Percentiles rank a stretch among this genome's conserved stretches.
phyloP scores from a whole-genome alignment of 2,888 invertebrate species.

The Lingula anatina region DNA sequence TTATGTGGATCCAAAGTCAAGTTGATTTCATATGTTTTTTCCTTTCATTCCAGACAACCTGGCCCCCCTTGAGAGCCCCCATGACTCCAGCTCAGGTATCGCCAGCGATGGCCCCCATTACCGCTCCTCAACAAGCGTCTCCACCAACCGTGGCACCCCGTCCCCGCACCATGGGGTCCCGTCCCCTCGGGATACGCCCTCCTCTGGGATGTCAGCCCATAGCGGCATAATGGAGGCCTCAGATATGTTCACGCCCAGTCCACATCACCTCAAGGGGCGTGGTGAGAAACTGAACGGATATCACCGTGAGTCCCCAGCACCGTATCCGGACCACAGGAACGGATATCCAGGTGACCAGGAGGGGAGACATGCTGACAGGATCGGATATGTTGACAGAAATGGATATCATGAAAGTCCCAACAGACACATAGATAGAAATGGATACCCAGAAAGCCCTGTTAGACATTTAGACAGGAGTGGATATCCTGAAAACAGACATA shows the following conservation, averaged over 20 bases:
- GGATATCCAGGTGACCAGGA: too few relatives aligned
- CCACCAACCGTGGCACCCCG: conserved; percentile 23
- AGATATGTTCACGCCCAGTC: too few relatives aligned
- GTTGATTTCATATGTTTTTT: conserved; percentile 1
- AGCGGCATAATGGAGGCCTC: too few relatives aligned
- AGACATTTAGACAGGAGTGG: too few relatives aligned
- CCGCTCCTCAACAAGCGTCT: conserved; percentile 14
- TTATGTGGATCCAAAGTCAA: not conserved
- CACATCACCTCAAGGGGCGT: conserved; percentile 3
- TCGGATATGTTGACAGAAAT: too few relatives aligned
- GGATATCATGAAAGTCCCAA: too few relatives aligned
- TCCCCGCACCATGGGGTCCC: conserved; percentile 22
- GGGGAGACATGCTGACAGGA: too few relatives aligned
- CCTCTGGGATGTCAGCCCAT: not conserved
- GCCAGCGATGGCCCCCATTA: conserved; percentile 35
- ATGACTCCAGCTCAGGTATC: conserved; percentile 49
- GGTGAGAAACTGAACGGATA: conserved; percentile 19
- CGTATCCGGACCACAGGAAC: conserved; percentile 16
- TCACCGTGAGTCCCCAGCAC: conserved; percentile 11
- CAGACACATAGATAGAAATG: too few relatives aligned
- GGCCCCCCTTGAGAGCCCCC: conserved; percentile 24
- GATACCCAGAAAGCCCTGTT: too few relatives aligned
- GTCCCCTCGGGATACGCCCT: conserved; percentile 23
- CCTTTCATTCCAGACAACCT: conserved; percentile 20
- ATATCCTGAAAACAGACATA: too few relatives aligned